These are phyloP conservation scores for Hylomyscus alleni DNA, from an alignment of 2,797 vertebrate species.

Conservation along the genomic window DNA sequence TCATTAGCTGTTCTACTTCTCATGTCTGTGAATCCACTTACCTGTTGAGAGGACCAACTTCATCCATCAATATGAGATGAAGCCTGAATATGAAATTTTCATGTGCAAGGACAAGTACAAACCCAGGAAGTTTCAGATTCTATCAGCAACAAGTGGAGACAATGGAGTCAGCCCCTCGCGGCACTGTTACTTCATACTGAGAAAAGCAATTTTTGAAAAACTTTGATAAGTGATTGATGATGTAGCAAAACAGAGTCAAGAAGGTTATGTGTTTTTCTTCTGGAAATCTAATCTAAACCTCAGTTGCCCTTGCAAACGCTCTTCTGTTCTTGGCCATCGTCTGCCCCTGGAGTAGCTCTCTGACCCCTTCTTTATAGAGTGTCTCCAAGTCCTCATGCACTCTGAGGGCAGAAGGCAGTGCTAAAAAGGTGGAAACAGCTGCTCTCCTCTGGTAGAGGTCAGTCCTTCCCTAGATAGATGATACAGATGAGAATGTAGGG, in stretches of 20 bases:
- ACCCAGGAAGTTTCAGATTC: fast-evolving
- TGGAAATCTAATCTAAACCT: neutral
- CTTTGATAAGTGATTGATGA: no score
- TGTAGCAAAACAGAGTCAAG: neutral
- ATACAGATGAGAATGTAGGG: fast-evolving
- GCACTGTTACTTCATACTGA: neutral
- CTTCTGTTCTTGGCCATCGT: neutral
- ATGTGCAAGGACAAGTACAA: neutral
- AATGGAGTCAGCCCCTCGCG: no score
- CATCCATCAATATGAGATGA: neutral
- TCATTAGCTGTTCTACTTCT: conserved; percentile 9
- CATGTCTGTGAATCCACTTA: neutral
- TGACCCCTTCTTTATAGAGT: neutral
- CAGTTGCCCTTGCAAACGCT: neutral
- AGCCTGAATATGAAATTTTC: neutral
- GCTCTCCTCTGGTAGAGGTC: neutral
- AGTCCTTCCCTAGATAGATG: neutral
- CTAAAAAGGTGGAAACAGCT: neutral
- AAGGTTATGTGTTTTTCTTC: neutral
- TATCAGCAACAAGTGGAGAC: neutral
- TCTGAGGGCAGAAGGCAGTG: neutral
- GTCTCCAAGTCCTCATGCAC: neutral
- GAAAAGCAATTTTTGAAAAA: neutral
- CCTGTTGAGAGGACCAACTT: neutral
- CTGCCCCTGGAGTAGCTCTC: neutral